Percentiles rank a stretch among this genome's conserved stretches.
phyloP scores from a whole-genome alignment of 1,140 invertebrate genomes.

The Tribolium castaneum region DNA sequence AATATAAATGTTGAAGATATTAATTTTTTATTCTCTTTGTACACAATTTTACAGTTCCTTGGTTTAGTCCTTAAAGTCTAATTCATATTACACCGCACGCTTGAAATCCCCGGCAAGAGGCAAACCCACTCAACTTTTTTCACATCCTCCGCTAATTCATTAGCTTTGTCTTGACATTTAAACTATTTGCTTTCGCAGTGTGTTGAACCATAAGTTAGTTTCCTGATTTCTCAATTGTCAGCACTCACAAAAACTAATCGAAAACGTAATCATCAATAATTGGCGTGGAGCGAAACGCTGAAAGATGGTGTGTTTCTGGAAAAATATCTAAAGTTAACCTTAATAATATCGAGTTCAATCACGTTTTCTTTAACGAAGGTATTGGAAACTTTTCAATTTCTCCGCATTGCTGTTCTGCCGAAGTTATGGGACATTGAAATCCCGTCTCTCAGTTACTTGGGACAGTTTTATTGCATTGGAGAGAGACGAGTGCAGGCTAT shows the following conservation, averaged over 20 bases:
- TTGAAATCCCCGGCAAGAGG: background rate
- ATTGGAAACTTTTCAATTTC: constrained; percentile 53
- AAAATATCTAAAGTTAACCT: constrained; percentile 34
- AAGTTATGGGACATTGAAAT: constrained; percentile 51
- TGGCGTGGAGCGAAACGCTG: background rate
- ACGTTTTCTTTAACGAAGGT: constrained; percentile 51
- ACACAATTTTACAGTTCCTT: background rate
- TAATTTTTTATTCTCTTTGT: background rate
- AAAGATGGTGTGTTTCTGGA: constrained; percentile 25
- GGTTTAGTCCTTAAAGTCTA: background rate
- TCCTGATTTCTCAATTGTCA: constrained; percentile 4
- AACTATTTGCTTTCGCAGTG: background rate
- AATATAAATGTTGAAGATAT: constrained; percentile 10
- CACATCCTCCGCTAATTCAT: constrained; percentile 24
- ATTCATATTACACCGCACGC: background rate
- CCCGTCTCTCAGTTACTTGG: constrained; percentile 38
- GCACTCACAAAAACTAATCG: background rate
- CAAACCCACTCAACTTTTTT: constrained; percentile 20
- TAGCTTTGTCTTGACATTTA: constrained; percentile 2
- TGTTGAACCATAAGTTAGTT: background rate
- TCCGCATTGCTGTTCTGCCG: constrained; percentile 43
- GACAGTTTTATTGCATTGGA: constrained; percentile 47
- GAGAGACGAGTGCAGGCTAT: constrained; percentile 35
- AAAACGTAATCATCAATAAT: constrained; percentile 25
- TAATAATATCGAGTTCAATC: constrained; percentile 49